Conservation (phyloP, 2,797 vertebrate genomes). For the Sciaenops ocellatus region DNA sequence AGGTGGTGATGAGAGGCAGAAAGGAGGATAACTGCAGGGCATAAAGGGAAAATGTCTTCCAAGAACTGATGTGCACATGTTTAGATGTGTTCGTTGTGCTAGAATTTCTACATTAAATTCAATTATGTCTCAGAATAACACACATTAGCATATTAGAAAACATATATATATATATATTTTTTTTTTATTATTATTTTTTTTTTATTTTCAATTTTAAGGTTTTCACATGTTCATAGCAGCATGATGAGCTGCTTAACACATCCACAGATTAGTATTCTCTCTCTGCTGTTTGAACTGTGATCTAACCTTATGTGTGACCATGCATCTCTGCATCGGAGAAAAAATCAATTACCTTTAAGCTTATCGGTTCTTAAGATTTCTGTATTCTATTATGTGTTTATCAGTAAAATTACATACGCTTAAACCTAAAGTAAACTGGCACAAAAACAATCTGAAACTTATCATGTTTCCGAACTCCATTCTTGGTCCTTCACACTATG, state of each 20-base stretch:
- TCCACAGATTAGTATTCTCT: conserved; percentile 14
- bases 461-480: neutral
- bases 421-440: neutral
- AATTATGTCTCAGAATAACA: neutral
- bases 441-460: conserved; percentile 1
- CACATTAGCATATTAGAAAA: neutral
- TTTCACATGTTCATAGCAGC: neutral
- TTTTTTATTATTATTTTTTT: too few species aligned
- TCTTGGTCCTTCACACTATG: neutral
- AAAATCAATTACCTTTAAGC: conserved; percentile 24
- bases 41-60: too few species aligned
- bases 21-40: neutral
- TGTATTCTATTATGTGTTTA: conserved; percentile 12
- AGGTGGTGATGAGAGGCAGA: neutral
- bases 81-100: neutral
- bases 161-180: neutral
- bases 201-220: neutral
- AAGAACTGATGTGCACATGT: neutral
- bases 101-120: neutral
- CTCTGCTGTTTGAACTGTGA: conserved; percentile 13
- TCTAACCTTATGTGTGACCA: neutral
- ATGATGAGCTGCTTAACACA: neutral
- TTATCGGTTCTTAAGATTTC: neutral
- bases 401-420: neutral
- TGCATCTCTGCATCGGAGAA: neutral